Evolutionary conservation across 2,888 invertebrate species (phyloP), one percentile per base, ranked within the genome.

Genomic region (Anagyrus pseudococci): DNA sequence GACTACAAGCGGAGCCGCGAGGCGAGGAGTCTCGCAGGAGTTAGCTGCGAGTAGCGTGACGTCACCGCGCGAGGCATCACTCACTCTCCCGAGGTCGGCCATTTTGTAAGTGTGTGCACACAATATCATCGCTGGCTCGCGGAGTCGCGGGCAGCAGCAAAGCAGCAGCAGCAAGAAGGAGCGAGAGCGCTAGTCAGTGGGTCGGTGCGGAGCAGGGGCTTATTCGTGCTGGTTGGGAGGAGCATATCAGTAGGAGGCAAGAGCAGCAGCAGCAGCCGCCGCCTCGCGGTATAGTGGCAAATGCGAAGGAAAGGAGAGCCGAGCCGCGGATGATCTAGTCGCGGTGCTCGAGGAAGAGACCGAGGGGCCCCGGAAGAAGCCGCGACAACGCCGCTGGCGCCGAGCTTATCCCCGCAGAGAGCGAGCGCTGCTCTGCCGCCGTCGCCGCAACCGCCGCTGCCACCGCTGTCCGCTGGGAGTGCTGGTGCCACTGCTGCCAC

Each of bases 71-170:
- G 85, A 85, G 85, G 85, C 83, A 82, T 83, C 83, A 76, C 60
- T 41, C 50, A n/a, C n/a, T n/a, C n/a, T n/a, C 17, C 22, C 19
- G 19, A 25, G 20, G 50, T 50, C 86, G 85, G 87, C 87, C 87
- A 87, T 87, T 86, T 87, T 87, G 86, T 86, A 85, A 86, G 84
- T 86, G 84, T 85, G 83, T 82, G 82, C 84, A 82, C 82, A 83
- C 23, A 75, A n/a, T 73, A 64, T 58, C 56, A 85, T 85, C 86
- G 37, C 26, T n/a, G 49, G 6, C 15, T 22, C 33, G 59, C 50
- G 46, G 37, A 37, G 56, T 44, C 8, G 57, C 53, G 58, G 48
- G 61, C 64, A 40, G 60, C 60, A 52, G 61, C 55, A 47, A 49
- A 61, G 49, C 25, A 61, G 53, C 46, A 40, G 33, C 25, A 41